Conservation (phyloP, 2,888 invertebrate species). For the Amaurobius ferox region DNA sequence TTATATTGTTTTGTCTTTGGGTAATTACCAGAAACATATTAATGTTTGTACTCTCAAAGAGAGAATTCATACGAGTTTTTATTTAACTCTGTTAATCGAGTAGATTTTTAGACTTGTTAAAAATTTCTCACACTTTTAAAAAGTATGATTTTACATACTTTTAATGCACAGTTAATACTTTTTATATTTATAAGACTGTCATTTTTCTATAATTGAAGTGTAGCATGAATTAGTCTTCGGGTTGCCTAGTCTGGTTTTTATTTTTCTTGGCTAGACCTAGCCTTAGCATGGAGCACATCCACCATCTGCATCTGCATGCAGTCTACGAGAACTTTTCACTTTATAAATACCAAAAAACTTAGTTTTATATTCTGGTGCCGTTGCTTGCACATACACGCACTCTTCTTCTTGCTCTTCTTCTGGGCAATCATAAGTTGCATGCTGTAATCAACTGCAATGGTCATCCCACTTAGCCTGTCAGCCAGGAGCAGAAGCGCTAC, state of each 20-base stretch:
- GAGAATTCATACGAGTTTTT: background rate
- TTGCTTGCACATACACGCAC: conserved; percentile 46
- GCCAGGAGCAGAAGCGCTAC: conserved; percentile 75
- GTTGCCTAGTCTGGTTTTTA: conserved; percentile 72
- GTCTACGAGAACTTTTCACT: conserved; percentile 60
- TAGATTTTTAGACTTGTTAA: background rate
- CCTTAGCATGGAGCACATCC: conserved; percentile 70
- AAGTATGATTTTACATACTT: conserved; percentile 23
- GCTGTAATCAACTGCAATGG: conserved; percentile 55
- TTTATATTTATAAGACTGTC: background rate
- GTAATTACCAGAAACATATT: background rate
- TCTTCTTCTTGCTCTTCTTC: conserved; percentile 42
- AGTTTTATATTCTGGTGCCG: conserved; percentile 52
- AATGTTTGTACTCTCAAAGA: conserved; percentile 1
- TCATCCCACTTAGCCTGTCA: conserved; percentile 61
- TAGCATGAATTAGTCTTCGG: conserved; percentile 66
- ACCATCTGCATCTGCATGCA: conserved; percentile 70
- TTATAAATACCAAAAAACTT: conserved; percentile 22
- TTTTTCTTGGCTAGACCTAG: conserved; percentile 71
- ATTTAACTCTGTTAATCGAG: conserved; percentile 16
- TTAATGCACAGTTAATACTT: conserved; percentile 37
- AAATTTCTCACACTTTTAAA: background rate
- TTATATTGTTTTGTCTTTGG: background rate
- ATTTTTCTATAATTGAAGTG: conserved; percentile 27
- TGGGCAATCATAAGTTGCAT: conserved; percentile 56